Conservation (phyloP, 2,888 invertebrate species). For the Tricholauxania praeusta region DNA sequence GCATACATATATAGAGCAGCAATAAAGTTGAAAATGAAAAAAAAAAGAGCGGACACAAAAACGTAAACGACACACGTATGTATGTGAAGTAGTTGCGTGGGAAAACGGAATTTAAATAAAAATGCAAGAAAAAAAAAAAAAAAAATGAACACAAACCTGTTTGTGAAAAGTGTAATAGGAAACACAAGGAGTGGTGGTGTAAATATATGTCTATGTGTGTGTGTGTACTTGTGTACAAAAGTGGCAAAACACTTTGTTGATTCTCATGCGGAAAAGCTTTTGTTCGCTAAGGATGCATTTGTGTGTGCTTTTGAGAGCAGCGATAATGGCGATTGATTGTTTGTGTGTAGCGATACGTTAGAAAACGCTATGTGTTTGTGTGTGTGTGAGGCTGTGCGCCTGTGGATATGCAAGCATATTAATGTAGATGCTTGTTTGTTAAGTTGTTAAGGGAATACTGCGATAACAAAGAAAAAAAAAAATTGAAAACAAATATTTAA, state of each 20-base stretch:
- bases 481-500: background rate
- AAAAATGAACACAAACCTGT: too few species aligned
- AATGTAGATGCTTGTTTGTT: background rate
- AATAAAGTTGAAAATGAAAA: too few species aligned
- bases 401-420: background rate
- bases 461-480: background rate
- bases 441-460: background rate
- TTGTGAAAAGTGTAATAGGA: too few species aligned
- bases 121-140: too few species aligned
- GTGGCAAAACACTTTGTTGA: constrained; percentile 21
- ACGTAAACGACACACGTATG: too few species aligned
- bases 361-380: background rate
- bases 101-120: too few species aligned
- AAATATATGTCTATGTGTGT: too few species aligned
- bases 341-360: background rate
- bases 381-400: background rate
- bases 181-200: too few species aligned
- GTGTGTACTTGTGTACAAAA: background rate
- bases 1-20: too few species aligned
- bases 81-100: too few species aligned
- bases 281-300: constrained; percentile 4
- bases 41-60: too few species aligned
- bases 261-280: constrained; percentile 21
- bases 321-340: constrained; percentile 22
- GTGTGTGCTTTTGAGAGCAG: constrained; percentile 11